A percentile compares a stretch with the other conserved stretches of the same genome.
These are phyloP conservation scores for Drosophila macrothrix DNA, from an alignment of 2,888 invertebrate species.

Conservation along the genomic window DNA sequence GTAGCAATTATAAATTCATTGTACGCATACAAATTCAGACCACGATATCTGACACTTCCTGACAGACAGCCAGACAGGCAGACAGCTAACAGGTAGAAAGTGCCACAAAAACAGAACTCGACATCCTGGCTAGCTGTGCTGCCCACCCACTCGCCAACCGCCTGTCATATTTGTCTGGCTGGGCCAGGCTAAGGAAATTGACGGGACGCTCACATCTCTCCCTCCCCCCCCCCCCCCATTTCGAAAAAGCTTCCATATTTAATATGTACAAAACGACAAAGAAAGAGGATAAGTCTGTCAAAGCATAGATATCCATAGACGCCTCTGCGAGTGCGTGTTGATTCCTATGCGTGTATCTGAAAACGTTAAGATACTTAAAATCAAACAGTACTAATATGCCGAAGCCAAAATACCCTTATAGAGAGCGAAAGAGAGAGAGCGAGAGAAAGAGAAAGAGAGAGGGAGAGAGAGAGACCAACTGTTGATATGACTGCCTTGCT, in stretches of 20 bases:
- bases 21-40: constrained; percentile 13
- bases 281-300: neutral
- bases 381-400: neutral
- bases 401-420: constrained; percentile 11
- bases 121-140: constrained; percentile 23
- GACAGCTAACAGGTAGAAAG: constrained; percentile 2
- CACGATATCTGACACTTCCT: constrained; percentile 33
- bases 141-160: constrained; percentile 16
- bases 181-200: constrained; percentile 19
- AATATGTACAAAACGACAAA: neutral
- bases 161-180: constrained; percentile 21
- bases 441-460: neutral
- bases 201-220: constrained; percentile 5
- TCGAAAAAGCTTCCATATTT: neutral
- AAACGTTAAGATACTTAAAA: constrained; percentile 1
- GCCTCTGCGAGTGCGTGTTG: constrained; percentile 22
- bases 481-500: neutral
- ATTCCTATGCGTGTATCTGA: neutral
- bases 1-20: constrained; percentile 46
- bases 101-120: neutral
- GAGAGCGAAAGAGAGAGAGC: neutral
- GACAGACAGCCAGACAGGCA: constrained; percentile 18
- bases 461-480: neutral
- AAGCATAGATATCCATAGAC: neutral
- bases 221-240: neutral